These are phyloP conservation scores for Oxyruncus cristatus DNA, from an alignment of 2,113 vertebrate species.

Conservation along the genomic window DNA sequence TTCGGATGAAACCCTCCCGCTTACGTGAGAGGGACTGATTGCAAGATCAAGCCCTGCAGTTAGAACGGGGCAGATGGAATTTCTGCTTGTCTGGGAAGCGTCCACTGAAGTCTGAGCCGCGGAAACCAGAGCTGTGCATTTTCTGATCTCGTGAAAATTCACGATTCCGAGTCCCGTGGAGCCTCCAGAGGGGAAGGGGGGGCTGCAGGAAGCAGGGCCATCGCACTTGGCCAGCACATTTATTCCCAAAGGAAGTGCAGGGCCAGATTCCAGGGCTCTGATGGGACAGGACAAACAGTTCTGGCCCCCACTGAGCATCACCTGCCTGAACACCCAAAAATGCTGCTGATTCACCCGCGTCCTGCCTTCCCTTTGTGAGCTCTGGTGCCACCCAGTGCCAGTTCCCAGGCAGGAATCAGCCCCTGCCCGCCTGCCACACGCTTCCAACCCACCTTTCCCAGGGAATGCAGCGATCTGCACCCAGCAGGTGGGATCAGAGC, in stretches of 20 bases:
- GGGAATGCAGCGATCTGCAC: neutral
- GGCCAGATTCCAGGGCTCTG: neutral
- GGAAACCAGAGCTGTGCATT: neutral
- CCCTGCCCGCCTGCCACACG: neutral
- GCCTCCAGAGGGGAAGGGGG: neutral
- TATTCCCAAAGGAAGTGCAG: neutral
- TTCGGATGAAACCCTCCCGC: neutral
- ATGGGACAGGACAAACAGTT: neutral
- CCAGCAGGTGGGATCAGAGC: neutral
- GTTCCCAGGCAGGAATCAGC: neutral
- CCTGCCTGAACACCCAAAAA: accelerated
- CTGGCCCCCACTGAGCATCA: neutral
- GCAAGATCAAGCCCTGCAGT: neutral
- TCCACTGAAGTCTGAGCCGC: neutral
- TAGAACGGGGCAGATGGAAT: neutral
- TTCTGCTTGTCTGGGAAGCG: neutral
- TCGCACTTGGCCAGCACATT: neutral
- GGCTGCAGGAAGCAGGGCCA: neutral
- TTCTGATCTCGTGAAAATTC: neutral
- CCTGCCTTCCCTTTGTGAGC: accelerated
- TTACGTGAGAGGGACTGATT: neutral
- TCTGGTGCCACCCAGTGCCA: conserved; percentile 43
- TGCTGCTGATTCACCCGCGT: conserved; percentile 5
- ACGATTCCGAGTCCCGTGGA: neutral
- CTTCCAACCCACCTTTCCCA: neutral